These are phyloP conservation scores for Heliconius ismenius DNA, from an alignment of 2,888 invertebrate species.

Conservation along the genomic window DNA sequence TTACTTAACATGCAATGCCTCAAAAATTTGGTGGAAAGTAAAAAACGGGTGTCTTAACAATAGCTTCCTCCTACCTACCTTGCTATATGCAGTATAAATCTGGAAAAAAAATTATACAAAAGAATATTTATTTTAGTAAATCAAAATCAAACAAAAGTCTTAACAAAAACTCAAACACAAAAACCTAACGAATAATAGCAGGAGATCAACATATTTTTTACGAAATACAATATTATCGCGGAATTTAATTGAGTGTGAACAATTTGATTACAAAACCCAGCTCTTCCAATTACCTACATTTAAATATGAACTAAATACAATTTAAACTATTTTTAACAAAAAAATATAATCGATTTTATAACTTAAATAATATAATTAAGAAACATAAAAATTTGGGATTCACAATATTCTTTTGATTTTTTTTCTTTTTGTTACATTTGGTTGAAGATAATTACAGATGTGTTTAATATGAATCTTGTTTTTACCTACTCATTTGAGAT, in stretches of 20 bases:
- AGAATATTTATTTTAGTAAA: background rate
- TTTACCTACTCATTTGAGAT: background rate
- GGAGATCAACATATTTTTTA: constrained; percentile 20
- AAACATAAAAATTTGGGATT: constrained; percentile 14
- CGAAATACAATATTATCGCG: constrained; percentile 24
- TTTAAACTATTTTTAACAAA: constrained; percentile 24
- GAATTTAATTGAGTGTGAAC: constrained; percentile 34
- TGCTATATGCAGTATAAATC: too few relatives aligned
- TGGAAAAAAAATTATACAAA: background rate
- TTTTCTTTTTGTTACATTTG: background rate
- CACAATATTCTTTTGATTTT: background rate
- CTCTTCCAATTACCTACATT: constrained; percentile 31
- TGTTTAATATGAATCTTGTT: background rate
- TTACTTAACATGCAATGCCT: too few relatives aligned
- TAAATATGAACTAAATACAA: constrained; percentile 35
- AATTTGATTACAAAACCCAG: constrained; percentile 33
- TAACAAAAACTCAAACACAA: background rate
- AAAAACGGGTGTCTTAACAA: too few relatives aligned
- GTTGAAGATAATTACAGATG: constrained; percentile 4
- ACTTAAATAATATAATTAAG: constrained; percentile 13
- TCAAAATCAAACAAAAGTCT: constrained; percentile 3
- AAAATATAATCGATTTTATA: constrained; percentile 5
- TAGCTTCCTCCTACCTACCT: too few relatives aligned
- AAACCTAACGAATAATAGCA: constrained; percentile 3
- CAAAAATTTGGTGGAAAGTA: too few relatives aligned